Percentiles rank a stretch among this genome's conserved stretches.
Evolutionary conservation across 1,140 invertebrate species (phyloP).

Genomic region (Drosophila nebulosa): DNA sequence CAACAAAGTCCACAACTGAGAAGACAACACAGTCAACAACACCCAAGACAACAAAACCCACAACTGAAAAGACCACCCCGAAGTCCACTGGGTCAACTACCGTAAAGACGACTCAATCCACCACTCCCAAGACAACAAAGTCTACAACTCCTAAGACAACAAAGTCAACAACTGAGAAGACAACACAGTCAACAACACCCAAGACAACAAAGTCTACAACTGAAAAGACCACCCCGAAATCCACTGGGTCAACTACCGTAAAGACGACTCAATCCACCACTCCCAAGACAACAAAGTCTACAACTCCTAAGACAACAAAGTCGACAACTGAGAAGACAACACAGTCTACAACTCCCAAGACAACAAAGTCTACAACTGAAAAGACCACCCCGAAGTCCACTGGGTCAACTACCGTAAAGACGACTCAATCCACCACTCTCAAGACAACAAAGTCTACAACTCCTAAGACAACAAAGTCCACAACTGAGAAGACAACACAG

Average conservation of each 20-base stretch:
- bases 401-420: background rate
- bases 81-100: background rate
- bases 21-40: background rate
- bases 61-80: no score
- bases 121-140: background rate
- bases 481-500: background rate
- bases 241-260: background rate
- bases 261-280: no score
- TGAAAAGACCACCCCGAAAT: background rate
- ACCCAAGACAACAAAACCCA: background rate
- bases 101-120: background rate
- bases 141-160: background rate
- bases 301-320: background rate
- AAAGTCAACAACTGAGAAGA: background rate
- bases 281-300: background rate
- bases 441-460: background rate
- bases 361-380: background rate
- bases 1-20: background rate
- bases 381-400: background rate
- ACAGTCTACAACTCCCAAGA: background rate
- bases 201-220: background rate
- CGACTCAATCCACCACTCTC: background rate
- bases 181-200: background rate
- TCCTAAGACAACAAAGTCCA: background rate
- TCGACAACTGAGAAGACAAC: background rate